Evolutionary conservation across 2,797 vertebrate genomes (phyloP).

Genomic region (Amblyopsis hoosieri): DNA sequence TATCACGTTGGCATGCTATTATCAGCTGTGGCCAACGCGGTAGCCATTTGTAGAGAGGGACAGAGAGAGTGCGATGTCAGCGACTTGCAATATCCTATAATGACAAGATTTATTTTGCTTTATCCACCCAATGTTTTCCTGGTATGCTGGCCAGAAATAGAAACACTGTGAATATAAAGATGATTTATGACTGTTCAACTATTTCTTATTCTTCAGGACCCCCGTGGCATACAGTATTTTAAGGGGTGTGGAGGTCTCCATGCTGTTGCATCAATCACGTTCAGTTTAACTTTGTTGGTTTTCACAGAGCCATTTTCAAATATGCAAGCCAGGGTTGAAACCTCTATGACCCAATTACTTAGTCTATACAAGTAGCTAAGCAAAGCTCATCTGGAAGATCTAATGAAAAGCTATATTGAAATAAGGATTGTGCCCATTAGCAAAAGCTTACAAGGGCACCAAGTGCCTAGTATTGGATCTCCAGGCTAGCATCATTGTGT

Average conservation of each 20-base stretch:
- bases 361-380: background rate
- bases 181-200: too few relatives aligned
- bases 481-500: conserved; percentile 32
- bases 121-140: background rate
- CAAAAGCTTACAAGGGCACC: conserved; percentile 22
- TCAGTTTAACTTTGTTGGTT: too few relatives aligned
- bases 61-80: conserved; percentile 21
- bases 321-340: background rate
- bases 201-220: too few relatives aligned
- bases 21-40: conserved; percentile 16
- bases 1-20: conserved; percentile 33
- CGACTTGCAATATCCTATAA: conserved; percentile 27
- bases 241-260: too few relatives aligned
- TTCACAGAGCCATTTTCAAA: conserved; percentile 4
- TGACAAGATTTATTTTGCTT: background rate
- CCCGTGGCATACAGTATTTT: too few relatives aligned
- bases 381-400: background rate
- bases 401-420: conserved; percentile 25
- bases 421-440: background rate
- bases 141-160: background rate
- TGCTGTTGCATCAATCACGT: background rate
- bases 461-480: conserved; percentile 11
- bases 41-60: conserved; percentile 22
- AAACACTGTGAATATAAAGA: background rate
- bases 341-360: background rate